A percentile compares a stretch with the other conserved stretches of the same genome.
These are phyloP conservation scores for Psylliodes chrysocephalus DNA, from an alignment of 2,888 invertebrate genomes.

Conservation along the genomic window DNA sequence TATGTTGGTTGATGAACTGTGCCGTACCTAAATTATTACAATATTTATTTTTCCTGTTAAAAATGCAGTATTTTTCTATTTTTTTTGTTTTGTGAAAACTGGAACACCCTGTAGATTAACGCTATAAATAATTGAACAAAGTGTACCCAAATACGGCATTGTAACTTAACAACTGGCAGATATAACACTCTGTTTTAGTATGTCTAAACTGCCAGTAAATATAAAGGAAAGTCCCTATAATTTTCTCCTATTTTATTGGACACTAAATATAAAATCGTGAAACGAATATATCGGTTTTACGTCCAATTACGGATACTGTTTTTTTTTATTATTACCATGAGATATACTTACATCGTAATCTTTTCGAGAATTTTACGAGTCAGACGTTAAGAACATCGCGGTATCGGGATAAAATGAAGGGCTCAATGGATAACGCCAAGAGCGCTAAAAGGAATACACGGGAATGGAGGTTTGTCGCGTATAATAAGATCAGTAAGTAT, in stretches of 20 bases:
- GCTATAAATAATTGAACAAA: conserved; percentile 11
- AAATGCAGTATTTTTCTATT: too few relatives aligned
- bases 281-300: conserved; percentile 4
- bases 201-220: conserved; percentile 11
- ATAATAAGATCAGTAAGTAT: not conserved
- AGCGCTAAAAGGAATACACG: not conserved
- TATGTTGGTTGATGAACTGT: too few relatives aligned
- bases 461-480: not conserved
- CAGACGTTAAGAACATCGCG: not conserved
- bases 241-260: conserved; percentile 17
- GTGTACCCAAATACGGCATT: conserved; percentile 4
- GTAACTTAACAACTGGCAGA: conserved; percentile 12
- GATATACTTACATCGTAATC: not conserved
- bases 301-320: conserved; percentile 6
- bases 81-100: too few relatives aligned
- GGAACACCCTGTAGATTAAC: not conserved
- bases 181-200: conserved; percentile 2
- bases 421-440: not conserved
- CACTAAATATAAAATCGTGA: not conserved
- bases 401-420: not conserved
- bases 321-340: too few relatives aligned
- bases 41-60: too few relatives aligned
- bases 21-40: too few relatives aligned
- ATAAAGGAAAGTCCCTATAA: conserved; percentile 13
- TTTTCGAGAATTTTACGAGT: not conserved